A percentile compares a stretch with the other conserved stretches of the same genome.
phyloP scores from a whole-genome alignment of 37 sponge, comb jelly and placozoan genomes.

The Eunapius fragilis region DNA sequence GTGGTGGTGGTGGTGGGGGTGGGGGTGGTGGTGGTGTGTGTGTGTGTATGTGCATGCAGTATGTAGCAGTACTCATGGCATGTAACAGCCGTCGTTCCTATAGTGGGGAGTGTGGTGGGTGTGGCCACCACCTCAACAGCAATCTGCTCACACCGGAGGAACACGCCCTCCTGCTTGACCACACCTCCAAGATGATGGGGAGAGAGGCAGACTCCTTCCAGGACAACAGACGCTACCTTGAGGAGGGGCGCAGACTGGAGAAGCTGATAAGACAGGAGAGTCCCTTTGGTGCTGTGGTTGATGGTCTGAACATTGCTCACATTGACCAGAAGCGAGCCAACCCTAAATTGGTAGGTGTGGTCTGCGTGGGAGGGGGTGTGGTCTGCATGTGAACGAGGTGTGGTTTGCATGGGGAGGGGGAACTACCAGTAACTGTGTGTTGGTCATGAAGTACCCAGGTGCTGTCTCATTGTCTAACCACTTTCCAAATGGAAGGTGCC shows the following conservation, averaged over 20 bases:
- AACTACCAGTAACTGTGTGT: too few species aligned
- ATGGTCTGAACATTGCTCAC: slow-evolving; percentile 1
- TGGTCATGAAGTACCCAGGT: too few species aligned
- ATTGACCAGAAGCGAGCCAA: not conserved
- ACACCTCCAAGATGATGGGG: not conserved
- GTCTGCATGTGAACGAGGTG: too few species aligned
- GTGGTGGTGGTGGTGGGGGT: not conserved
- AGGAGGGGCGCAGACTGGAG: not conserved
- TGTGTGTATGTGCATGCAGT: not conserved
- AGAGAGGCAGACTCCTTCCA: not conserved
- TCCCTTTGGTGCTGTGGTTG: not conserved
- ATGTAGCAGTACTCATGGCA: not conserved
- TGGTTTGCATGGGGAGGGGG: too few species aligned
- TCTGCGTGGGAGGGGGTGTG: too few species aligned
- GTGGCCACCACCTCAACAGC: not conserved
- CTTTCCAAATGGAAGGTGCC: too few species aligned
- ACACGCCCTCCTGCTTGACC: not conserved
- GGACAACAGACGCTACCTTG: not conserved
- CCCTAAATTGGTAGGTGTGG: not conserved
- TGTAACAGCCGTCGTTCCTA: not conserved
- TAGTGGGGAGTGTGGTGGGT: not conserved
- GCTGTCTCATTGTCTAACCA: too few species aligned
- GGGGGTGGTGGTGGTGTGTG: not conserved
- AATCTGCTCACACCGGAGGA: not conserved
- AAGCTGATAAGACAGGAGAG: not conserved